Conservation (phyloP, 2,888 invertebrate species). For the Mantis religiosa region DNA sequence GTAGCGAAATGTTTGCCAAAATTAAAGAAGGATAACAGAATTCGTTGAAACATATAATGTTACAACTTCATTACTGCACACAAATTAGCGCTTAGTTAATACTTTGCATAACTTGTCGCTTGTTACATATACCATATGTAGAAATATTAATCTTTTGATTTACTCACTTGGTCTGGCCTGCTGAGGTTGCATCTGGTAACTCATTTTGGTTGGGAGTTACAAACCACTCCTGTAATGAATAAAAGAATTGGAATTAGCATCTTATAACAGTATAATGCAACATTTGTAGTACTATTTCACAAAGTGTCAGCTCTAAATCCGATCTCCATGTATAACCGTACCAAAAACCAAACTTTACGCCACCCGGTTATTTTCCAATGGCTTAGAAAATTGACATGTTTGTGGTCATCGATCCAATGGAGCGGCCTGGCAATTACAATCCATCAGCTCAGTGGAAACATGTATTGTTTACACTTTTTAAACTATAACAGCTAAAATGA, state of each 20-base stretch:
- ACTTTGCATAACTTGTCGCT: too few relatives aligned
- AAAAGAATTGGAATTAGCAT: not conserved
- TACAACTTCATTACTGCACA: too few relatives aligned
- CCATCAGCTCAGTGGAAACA: not conserved
- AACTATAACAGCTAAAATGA: not conserved
- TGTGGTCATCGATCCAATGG: not conserved
- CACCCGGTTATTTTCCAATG: not conserved
- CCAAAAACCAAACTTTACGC: not conserved
- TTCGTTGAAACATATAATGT: too few relatives aligned
- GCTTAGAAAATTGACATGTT: not conserved
- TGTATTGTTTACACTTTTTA: not conserved
- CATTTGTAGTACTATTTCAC: not conserved
- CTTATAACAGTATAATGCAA: not conserved
- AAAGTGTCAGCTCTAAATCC: not conserved
- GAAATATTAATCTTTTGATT: too few relatives aligned
- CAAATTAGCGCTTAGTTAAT: too few relatives aligned
- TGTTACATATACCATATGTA: too few relatives aligned
- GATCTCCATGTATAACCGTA: not conserved
- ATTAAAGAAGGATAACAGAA: too few relatives aligned
- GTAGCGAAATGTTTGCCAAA: too few relatives aligned
- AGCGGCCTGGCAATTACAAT: not conserved
- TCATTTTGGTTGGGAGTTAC: slow-evolving; percentile 58
- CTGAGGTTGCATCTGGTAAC: slow-evolving; percentile 76
- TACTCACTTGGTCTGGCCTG: slow-evolving; percentile 81
- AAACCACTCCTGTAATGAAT: not conserved